Base-by-base conservation (phyloP, 37 sponge, comb jelly and placozoan species). In the Bolinopsis microptera region DNA sequence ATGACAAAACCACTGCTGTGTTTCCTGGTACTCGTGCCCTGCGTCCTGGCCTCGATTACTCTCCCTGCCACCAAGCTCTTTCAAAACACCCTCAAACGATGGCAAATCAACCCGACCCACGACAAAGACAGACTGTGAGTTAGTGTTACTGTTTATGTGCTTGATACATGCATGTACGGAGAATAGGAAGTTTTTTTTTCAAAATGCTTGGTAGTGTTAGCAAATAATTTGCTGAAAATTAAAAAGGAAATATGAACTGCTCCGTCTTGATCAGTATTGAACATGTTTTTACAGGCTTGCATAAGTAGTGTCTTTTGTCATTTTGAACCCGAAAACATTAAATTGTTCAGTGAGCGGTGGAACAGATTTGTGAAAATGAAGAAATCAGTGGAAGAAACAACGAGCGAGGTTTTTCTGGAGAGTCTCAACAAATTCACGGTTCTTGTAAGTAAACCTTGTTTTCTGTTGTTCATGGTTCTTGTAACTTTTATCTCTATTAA, bases 311-410 rank as follows among this genome's bases (percentile, higher is more conserved):
- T n/a, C n/a, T n/a, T n/a, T n/a, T n/a, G n/a, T n/a, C n/a, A n/a
- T n/a, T n/a, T n/a, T n/a, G n/a, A n/a, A n/a, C n/a, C n/a, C n/a
- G n/a, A n/a, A n/a, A n/a, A n/a, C n/a, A n/a, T n/a, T n/a, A n/a
- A n/a, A n/a, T n/a, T n/a, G n/a, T 80, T 80, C 37, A 80, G 82
- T 80, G 82, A 80, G 22, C 82, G 82, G 82, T 80, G 38, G 35
- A 30, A 24, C 5, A 33, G 82, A 30, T 80, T 80, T 21, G 38
- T 80, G 9, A 24, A 80, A 22, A 2, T 34, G 2, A 8, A 34
- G 32, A 34, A 28, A 35, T 30, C 21, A 24, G 82, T 80, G 1
- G 37, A 80, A 34, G 23, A 35, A 34, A 35, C 82, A 35, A 80
- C 82, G 9, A 28, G 38, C 8, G 3, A 80, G 5, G 32, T 35